Evolutionary conservation across 2,888 invertebrate species (phyloP), one percentile per base, ranked within the genome.

Genomic region (Eledona agricola): DNA sequence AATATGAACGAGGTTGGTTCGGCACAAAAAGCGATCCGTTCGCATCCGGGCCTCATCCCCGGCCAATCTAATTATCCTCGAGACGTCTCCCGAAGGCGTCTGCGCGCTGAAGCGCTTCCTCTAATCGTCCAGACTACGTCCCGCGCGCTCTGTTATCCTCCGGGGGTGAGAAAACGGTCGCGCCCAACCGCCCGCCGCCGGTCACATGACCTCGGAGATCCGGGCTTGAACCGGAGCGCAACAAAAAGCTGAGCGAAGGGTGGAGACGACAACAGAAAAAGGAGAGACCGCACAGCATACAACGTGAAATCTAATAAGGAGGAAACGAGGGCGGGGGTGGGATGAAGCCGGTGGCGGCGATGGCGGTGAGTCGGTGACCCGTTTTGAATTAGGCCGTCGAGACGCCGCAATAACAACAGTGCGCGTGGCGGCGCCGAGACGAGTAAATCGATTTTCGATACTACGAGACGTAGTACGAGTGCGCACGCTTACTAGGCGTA

Each of bases 371-470:
- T 62, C 62, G 62, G 57, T 64, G 64, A 64, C 64, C 64, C 51
- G 62, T 31, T 62, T 53, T 35, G 57, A 64, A 62, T 50, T 60
- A 51, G 64, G 62, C 57, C 64, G 61, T 61, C 59, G 64, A 64
- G 64, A 64, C 64, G 62, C 55, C 64, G 64, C 64, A 64, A 61
- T 64, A 59, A 59, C 59, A 61, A 58, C 59, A 57, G 40, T 56
- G 59, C 57, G 61, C 56, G 58, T 52, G 49, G 55, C 51, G 58
- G 53, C 52, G 58, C 57, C 61, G 58, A 61, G 62, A 62, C 62
- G 61, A 59, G 61, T 58, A 63, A 63, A 66, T 66, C 62, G 66
- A 66, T 66, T 63, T 63, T 40, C 64, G 52, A 60, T 64, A 64
- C 60, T 64, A 66, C 57, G 51, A 55, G 34, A 47, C 59, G 46